A percentile compares a stretch with the other conserved stretches of the same genome.
These are phyloP conservation scores for Holothuria scabra DNA, from an alignment of 53 echinoderm and acorn worm species.

Conservation along the genomic window DNA sequence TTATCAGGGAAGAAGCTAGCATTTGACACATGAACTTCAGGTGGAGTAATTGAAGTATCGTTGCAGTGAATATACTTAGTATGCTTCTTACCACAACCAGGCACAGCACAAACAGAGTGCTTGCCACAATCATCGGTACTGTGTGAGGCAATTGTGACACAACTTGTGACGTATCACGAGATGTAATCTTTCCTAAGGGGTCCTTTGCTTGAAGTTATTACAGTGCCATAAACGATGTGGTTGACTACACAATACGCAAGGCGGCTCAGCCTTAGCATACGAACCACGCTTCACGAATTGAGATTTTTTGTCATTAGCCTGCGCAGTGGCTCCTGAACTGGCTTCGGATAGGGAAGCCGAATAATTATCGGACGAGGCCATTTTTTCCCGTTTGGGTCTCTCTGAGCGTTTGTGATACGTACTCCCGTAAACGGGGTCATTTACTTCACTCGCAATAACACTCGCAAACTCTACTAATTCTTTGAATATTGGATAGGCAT, in stretches of 20 bases:
- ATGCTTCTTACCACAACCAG: conserved; percentile 56
- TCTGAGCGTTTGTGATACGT: neutral
- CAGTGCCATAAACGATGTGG: conserved; percentile 48
- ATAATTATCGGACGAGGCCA: neutral
- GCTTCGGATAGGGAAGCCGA: too few relatives aligned
- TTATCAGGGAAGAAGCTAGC: too few relatives aligned
- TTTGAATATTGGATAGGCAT: neutral
- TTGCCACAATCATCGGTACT: conserved; percentile 32
- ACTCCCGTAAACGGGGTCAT: neutral
- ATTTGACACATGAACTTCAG: too few relatives aligned
- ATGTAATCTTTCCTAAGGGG: conserved; percentile 29
- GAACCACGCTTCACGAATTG: neutral
- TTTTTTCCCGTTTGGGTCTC: neutral
- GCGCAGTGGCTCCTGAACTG: neutral
- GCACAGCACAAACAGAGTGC: conserved; percentile 33
- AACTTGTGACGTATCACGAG: too few relatives aligned
- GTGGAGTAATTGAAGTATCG: too few relatives aligned
- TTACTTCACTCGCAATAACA: neutral
- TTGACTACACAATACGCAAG: neutral
- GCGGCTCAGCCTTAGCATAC: conserved; percentile 58
- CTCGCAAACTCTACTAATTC: neutral
- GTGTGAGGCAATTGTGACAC: neutral
- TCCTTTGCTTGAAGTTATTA: conserved; percentile 50
- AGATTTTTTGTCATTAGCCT: neutral
- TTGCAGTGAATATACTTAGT: too few relatives aligned